Evolutionary conservation across 2,888 invertebrate genomes (phyloP).

Genomic region (Rotaria socialis): DNA sequence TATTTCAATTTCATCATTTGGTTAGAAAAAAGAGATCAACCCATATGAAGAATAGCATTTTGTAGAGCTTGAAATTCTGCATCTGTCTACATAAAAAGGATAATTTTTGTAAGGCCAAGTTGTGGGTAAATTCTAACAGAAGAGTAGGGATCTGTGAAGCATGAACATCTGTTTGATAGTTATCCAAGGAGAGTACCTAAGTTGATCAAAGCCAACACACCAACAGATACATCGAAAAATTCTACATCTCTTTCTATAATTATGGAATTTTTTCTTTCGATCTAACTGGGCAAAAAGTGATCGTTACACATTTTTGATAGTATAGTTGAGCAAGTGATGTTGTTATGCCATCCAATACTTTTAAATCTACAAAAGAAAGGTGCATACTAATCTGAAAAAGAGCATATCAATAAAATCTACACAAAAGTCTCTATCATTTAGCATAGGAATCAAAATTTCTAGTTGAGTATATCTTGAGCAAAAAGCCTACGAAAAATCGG

Average conservation of each 20-base stretch:
- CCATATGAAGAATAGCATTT: neutral
- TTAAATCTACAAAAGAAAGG: neutral
- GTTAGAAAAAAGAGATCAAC: neutral
- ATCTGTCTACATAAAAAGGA: neutral
- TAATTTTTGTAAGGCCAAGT: neutral
- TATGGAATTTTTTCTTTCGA: neutral
- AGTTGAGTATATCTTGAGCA: too few species aligned
- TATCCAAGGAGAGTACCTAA: neutral
- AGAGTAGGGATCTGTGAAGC: neutral
- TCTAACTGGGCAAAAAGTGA: neutral
- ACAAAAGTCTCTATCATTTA: too few species aligned
- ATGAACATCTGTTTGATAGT: neutral
- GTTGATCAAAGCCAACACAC: neutral
- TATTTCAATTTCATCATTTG: neutral
- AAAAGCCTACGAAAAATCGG: too few species aligned
- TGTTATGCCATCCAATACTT: neutral
- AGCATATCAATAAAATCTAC: too few species aligned
- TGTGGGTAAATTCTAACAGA: neutral
- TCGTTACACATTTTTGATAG: neutral
- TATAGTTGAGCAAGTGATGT: neutral
- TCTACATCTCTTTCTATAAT: neutral
- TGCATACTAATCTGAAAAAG: too few species aligned
- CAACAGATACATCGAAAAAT: neutral
- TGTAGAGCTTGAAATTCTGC: neutral
- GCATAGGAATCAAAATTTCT: too few species aligned